Evolutionary conservation across 2,888 invertebrate species (phyloP).

Genomic region (Acanthococcus lagerstroemiae): DNA sequence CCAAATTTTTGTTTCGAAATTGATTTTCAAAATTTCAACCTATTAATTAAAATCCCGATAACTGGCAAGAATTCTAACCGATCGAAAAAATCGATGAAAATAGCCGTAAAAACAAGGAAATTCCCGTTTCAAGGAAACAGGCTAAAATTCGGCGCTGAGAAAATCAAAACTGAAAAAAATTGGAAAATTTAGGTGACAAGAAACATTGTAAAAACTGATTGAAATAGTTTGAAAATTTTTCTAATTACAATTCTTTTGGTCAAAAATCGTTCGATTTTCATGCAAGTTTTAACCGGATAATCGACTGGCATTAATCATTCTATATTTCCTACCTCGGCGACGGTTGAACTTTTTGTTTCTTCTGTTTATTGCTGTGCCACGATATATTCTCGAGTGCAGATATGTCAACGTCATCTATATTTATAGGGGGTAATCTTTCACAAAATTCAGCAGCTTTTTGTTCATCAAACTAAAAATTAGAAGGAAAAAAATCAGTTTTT

Average conservation of each 20-base stretch:
- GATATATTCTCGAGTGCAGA: constrained; percentile 66
- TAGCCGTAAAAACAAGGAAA: no score
- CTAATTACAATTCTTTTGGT: not conserved
- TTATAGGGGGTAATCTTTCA: constrained; percentile 56
- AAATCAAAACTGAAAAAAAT: no score
- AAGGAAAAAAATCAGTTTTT: constrained; percentile 2
- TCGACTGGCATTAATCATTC: not conserved
- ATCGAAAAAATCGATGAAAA: no score
- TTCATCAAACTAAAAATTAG: constrained; percentile 58
- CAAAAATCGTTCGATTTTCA: no score
- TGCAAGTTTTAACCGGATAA: not conserved
- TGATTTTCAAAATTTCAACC: no score
- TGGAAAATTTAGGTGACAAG: no score
- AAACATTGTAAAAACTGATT: no score
- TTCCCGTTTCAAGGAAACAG: no score
- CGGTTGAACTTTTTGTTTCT: constrained; percentile 54
- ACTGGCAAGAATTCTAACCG: no score
- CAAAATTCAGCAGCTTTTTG: constrained; percentile 60
- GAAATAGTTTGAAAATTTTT: not conserved
- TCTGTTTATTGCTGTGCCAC: constrained; percentile 45
- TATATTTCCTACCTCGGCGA: constrained; percentile 58
- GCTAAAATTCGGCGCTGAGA: no score
- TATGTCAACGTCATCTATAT: constrained; percentile 56
- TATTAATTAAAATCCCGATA: no score
- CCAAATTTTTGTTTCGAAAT: no score